phyloP scores from a whole-genome alignment of 2,888 invertebrate species.

The Phalangium opilio region DNA sequence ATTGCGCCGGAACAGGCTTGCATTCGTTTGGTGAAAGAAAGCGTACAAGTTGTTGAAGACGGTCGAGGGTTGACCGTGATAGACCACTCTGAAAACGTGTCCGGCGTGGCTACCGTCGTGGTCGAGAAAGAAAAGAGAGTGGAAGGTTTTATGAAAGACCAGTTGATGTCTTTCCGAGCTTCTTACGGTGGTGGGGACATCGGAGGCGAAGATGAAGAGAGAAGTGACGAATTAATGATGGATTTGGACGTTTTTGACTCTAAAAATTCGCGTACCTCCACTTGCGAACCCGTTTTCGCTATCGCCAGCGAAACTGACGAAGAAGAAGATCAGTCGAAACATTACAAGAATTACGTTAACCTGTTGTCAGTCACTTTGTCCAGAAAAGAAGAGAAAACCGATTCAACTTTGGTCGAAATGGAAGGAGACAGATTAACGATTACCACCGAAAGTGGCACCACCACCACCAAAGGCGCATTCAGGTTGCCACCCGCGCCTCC shows the following conservation, averaged over 20 bases:
- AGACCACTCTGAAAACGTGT: conserved; percentile 9
- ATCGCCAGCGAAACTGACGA: too few relatives aligned
- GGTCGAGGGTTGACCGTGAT: neutral
- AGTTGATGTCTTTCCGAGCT: too few relatives aligned
- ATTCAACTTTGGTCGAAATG: neutral
- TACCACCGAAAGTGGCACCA: too few relatives aligned
- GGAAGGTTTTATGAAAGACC: too few relatives aligned
- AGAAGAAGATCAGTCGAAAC: too few relatives aligned
- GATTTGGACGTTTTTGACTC: neutral
- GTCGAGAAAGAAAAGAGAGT: neutral
- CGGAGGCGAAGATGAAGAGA: neutral
- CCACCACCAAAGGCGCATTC: too few relatives aligned
- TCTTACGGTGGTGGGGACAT: neutral
- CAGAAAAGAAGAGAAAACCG: neutral
- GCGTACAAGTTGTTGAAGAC: conserved; percentile 4
- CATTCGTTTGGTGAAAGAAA: conserved; percentile 14
- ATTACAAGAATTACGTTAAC: too few relatives aligned
- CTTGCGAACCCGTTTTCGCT: too few relatives aligned
- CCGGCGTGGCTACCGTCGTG: conserved; percentile 5
- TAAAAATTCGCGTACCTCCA: too few relatives aligned
- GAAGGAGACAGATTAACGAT: too few relatives aligned
- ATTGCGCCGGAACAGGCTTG: conserved; percentile 9
- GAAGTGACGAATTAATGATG: conserved; percentile 2
- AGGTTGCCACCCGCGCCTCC: too few relatives aligned
- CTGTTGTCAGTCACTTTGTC: neutral